Conservation (phyloP, 2,888 invertebrate genomes). For the Nezara viridula region DNA sequence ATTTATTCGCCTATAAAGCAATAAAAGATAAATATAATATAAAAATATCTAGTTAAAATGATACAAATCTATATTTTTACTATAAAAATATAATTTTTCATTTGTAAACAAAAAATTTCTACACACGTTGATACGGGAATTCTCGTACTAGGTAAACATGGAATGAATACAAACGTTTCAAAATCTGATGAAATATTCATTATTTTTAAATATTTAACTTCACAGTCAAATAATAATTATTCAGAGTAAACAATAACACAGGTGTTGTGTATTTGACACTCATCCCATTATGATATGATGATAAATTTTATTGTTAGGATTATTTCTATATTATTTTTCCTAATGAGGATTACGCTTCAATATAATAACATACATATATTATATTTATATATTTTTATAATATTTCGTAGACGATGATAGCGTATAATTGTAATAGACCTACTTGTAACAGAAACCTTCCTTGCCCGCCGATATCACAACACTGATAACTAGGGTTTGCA, state of each 20-base stretch:
- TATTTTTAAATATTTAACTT: background rate
- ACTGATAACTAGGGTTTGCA: background rate
- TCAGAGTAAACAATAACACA: background rate
- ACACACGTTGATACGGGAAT: too few relatives aligned
- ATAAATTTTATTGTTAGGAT: background rate
- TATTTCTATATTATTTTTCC: background rate
- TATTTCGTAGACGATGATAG: background rate
- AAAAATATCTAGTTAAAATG: too few relatives aligned
- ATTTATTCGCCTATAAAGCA: too few relatives aligned
- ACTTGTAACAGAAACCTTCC: background rate
- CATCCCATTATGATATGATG: background rate
- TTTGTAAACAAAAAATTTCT: too few relatives aligned
- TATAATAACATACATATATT: background rate
- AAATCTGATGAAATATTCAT: background rate
- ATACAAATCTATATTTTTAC: too few relatives aligned
- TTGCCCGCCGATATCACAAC: background rate
- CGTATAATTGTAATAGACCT: background rate
- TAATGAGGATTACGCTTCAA: background rate
- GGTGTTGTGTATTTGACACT: background rate
- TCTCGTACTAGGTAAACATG: too few relatives aligned
- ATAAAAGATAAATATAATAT: too few relatives aligned
- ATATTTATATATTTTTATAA: background rate
- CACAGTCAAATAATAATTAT: background rate
- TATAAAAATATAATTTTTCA: too few relatives aligned
- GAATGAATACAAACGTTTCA: too few relatives aligned